Percentiles rank a stretch among this genome's conserved stretches.
These are phyloP conservation scores for Cylloceria caligata DNA, from an alignment of 2,888 invertebrate genomes.

Conservation along the genomic window DNA sequence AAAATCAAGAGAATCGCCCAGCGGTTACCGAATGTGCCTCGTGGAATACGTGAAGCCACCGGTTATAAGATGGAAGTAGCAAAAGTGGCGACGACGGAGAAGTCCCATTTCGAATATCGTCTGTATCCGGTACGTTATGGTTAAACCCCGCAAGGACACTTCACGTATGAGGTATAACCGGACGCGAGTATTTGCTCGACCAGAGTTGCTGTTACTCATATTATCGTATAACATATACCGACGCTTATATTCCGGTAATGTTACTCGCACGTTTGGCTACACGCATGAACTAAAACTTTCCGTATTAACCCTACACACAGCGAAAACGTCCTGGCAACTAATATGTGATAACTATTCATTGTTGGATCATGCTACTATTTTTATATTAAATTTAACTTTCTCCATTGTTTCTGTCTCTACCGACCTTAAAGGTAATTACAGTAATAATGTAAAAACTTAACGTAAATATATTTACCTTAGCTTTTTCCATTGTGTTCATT, in stretches of 20 bases:
- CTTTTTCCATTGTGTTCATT: too few relatives aligned
- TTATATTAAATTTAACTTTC: too few relatives aligned
- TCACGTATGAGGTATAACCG: conserved; percentile 67
- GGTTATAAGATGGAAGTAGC: conserved; percentile 50
- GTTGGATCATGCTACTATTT: too few relatives aligned
- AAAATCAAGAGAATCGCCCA: conserved; percentile 55
- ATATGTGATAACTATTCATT: too few relatives aligned
- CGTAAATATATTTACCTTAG: too few relatives aligned
- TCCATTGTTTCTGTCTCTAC: too few relatives aligned
- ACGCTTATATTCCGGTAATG: conserved; percentile 24
- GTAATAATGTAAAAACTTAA: too few relatives aligned
- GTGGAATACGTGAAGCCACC: conserved; percentile 26
- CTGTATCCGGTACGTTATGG: conserved; percentile 56
- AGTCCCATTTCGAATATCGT: conserved; percentile 67
- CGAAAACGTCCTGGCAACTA: too few relatives aligned
- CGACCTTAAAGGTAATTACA: too few relatives aligned
- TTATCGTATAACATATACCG: conserved; percentile 56
- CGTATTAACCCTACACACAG: neutral
- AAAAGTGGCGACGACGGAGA: conserved; percentile 55
- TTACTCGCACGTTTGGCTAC: conserved; percentile 35
- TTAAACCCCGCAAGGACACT: conserved; percentile 14
- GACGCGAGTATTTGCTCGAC: conserved; percentile 67
- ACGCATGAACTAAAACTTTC: conserved; percentile 17
- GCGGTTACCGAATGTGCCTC: neutral
- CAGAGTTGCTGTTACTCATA: conserved; percentile 56